Conservation (phyloP, 2,888 invertebrate genomes). For the Hypselothyrea guttata region DNA sequence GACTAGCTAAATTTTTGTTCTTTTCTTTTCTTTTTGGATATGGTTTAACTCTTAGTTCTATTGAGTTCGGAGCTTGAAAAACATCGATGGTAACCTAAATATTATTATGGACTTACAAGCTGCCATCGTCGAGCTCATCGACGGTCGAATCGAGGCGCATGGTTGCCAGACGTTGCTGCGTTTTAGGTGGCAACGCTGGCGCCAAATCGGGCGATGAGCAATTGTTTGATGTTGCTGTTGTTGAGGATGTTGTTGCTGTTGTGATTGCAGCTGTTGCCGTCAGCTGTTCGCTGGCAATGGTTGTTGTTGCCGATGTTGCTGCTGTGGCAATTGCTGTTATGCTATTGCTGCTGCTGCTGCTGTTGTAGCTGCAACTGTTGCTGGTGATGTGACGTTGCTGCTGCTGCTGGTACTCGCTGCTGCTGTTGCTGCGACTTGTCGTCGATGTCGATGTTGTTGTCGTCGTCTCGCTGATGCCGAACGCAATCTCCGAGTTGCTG, state of each 20-base stretch:
- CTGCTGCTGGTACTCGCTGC: slow-evolving; percentile 38
- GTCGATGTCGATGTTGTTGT: slow-evolving; percentile 28
- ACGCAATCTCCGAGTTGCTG: slow-evolving; percentile 75
- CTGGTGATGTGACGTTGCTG: slow-evolving; percentile 50
- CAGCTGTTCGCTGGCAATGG: slow-evolving; percentile 7
- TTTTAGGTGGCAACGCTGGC: slow-evolving; percentile 66
- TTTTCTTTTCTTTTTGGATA: no score
- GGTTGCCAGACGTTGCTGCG: slow-evolving; percentile 24
- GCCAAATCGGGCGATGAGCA: slow-evolving; percentile 46
- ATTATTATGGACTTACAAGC: slow-evolving; percentile 79
- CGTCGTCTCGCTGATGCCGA: slow-evolving; percentile 67
- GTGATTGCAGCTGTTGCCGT: slow-evolving; percentile 13
- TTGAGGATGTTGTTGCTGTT: slow-evolving; percentile 9
- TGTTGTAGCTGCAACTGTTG: slow-evolving; percentile 36
- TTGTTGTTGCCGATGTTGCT: slow-evolving; percentile 2
- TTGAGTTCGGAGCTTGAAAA: no score
- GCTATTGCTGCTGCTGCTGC: slow-evolving; percentile 29
- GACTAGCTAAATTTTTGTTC: no score
- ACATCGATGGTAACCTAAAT: no score
- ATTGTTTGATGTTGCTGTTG: slow-evolving; percentile 13
- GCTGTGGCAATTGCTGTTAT: slow-evolving; percentile 15
- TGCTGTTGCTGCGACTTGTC: slow-evolving; percentile 39
- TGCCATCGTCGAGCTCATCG: slow-evolving; percentile 83
- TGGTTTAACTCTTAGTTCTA: no score
- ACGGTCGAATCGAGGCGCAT: slow-evolving; percentile 89